These are phyloP conservation scores for Globia sparganii DNA, from an alignment of 2,888 invertebrate species.

Conservation along the genomic window DNA sequence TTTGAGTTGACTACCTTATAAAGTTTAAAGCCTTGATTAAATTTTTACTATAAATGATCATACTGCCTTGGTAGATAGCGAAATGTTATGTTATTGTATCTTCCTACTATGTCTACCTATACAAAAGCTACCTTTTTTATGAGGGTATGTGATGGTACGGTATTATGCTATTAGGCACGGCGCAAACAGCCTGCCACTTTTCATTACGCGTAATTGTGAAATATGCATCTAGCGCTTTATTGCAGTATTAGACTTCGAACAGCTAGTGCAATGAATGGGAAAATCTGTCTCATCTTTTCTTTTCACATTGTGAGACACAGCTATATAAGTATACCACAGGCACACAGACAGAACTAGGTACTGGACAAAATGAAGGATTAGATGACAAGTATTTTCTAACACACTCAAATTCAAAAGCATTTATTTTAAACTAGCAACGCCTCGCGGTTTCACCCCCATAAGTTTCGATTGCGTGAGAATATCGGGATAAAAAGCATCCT, in stretches of 20 bases:
- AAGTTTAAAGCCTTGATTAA: not conserved
- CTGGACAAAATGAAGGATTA: not conserved
- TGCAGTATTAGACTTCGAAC: constrained; percentile 2
- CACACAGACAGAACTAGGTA: not conserved
- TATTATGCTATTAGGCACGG: constrained; percentile 6
- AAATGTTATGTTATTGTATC: not conserved
- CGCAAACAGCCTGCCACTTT: constrained; percentile 30
- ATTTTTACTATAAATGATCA: not conserved
- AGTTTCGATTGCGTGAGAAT: too few species aligned
- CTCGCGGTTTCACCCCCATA: too few species aligned
- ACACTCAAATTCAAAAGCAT: too few species aligned
- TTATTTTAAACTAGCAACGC: too few species aligned
- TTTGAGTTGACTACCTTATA: not conserved
- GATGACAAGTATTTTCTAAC: not conserved
- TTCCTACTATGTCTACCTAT: not conserved
- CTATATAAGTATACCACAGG: too few species aligned
- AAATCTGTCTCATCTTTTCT: not conserved
- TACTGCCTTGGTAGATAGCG: not conserved
- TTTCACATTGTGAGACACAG: not conserved
- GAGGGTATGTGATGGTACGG: not conserved
- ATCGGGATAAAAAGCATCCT: too few species aligned
- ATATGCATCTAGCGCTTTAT: constrained; percentile 26
- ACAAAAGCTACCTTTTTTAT: not conserved
- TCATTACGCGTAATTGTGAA: constrained; percentile 47
- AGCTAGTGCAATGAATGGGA: not conserved